phyloP scores from a whole-genome alignment of 2,797 vertebrate species.

The Caiman crocodilus region DNA sequence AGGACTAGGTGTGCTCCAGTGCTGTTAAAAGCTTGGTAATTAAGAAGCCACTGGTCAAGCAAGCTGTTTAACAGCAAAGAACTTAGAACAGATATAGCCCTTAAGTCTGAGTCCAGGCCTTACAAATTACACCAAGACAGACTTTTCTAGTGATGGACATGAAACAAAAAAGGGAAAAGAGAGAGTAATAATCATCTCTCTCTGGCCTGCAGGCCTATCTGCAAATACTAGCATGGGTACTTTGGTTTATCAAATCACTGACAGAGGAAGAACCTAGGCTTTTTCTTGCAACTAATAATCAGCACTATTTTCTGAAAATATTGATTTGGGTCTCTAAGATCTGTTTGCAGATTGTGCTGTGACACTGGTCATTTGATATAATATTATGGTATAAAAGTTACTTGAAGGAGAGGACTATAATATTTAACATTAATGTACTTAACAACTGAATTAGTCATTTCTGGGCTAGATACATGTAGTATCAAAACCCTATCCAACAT shows the following conservation, averaged over 20 bases:
- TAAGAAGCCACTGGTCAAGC: neutral
- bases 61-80: neutral
- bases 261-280: neutral
- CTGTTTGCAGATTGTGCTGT: neutral
- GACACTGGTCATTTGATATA: neutral
- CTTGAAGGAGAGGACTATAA: neutral
- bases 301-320: neutral
- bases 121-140: neutral
- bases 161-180: neutral
- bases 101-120: neutral
- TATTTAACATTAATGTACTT: neutral
- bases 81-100: neutral
- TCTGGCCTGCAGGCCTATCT: neutral
- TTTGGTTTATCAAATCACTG: neutral
- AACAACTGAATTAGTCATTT: neutral
- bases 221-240: neutral
- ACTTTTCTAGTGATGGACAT: neutral
- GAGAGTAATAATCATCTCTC: neutral
- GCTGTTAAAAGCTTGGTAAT: neutral
- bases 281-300: neutral
- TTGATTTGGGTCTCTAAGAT: rapidly evolving
- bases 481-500: neutral
- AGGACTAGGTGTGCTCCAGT: neutral
- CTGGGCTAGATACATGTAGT: neutral
- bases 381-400: rapidly evolving